Evolutionary conservation across 2,888 invertebrate species (phyloP), one percentile per base, ranked within the genome.

Genomic region (Eubasilissa splendida): DNA sequence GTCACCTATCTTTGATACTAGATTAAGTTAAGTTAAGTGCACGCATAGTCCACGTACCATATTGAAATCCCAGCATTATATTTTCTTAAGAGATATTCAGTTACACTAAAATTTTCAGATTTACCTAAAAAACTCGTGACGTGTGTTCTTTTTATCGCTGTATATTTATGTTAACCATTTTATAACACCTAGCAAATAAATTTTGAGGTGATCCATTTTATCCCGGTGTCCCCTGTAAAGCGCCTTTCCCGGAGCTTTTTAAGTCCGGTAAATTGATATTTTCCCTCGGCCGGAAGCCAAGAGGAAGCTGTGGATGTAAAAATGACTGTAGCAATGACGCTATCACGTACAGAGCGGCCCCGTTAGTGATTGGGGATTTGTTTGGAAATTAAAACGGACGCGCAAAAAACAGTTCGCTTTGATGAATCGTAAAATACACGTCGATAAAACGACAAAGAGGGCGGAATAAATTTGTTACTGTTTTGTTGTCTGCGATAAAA

Each of bases 181-280:
- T 42, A 5, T 42, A 42, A 42, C 42, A 42, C 42, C 42, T 42
- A 42, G 42, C 42, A 42, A 42, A 42, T 42, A 42, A 5, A 42
- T 42, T 42, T 42, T 42, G 42, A 42, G 42, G 42, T 42, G 12
- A 50, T 42, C n/a, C 42, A 31, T 8, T 73, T 42, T 33, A 3
- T 22, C 33, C 71, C 31, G 58, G 33, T 56, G 8, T 58, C 58
- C 75, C 60, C 60, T 11, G 22, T 10, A 52, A 50, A n/a, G 70
- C 42, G 14, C 74, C 14, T 7, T 8, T 59, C 60, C 60, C 5
- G 22, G 11, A 60, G 75, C 60, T 14, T 60, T 73, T 59, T 52
- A 10, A 14, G 50, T 60, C 75, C 60, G 22, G 60, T 50, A 63
- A 75, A 75, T 75, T 75, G 75, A 75, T 75, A 75, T 60, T 50